Evolutionary conservation across 2,797 vertebrate genomes (phyloP), one percentile per base, ranked within the genome.

Genomic region (Micromesistius poutassou): DNA sequence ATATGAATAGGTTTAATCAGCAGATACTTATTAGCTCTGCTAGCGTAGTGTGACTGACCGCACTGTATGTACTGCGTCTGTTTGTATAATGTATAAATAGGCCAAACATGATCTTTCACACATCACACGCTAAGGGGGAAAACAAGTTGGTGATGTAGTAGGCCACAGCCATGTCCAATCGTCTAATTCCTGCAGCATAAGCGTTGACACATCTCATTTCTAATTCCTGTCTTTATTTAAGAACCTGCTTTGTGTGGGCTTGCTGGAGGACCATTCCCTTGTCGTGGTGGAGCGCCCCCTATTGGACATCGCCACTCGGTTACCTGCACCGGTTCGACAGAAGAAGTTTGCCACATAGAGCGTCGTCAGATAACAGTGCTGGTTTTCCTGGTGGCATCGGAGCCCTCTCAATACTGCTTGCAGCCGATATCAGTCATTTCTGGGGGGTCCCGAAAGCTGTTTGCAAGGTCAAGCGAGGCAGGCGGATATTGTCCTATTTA

Each of bases 261-360:
- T 97, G 72, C 80, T 99, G 92, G 95, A 96, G 0, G 95, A 96
- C 84, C 91, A 90, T n/a, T 96, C 95, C 71, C 89, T 99, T 1
- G 96, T 98, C 35, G 91, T 95, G 73, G 96, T 98, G 80, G 97
- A 98, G 85, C 94, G 98, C 77, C 96, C 96, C 25, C 86, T 98
- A 75, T 81, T 93, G 86, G 96, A 97, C 87, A 94, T 98, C 86
- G 83, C 91, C 30, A 87, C 94, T 19, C 95, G 96, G 81, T 94
- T 99, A 78, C 96, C 98, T 0, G 91, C 95, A 13, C 96, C 97
- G 1, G 89, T 98, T 83, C 94, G 94, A 75, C 95, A 95, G 93
- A 98, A 98, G 93, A 97, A 96, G 86, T 99, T 99, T 80, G 97
- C 96, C 81, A 98, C 97, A 70, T 98, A 94, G 93, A 77, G 30